phyloP scores from a whole-genome alignment of 1,140 invertebrate species.

The Trichogramma pretiosum region DNA sequence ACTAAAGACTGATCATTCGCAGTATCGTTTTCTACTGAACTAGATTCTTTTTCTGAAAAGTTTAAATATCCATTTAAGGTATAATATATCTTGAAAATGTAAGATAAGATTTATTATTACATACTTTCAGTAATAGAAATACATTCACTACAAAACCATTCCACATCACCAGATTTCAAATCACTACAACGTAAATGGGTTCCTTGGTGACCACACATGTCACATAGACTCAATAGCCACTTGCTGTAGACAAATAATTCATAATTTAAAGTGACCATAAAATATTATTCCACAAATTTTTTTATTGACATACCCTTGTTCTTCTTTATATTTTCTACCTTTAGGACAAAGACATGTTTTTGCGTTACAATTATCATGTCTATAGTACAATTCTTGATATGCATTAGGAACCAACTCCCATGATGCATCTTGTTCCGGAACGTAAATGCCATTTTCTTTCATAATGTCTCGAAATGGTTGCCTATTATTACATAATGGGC shows the following conservation, averaged over 20 bases:
- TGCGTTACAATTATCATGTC: slow-evolving; percentile 52
- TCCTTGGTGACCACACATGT: slow-evolving; percentile 51
- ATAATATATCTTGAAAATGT: too few relatives aligned
- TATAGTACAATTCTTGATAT: slow-evolving; percentile 51
- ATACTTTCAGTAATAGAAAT: slow-evolving; percentile 29
- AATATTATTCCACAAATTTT: slow-evolving; percentile 4
- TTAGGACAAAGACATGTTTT: slow-evolving; percentile 49
- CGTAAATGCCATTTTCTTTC: slow-evolving; percentile 54
- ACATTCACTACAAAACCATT: slow-evolving; percentile 40
- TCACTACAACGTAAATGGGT: slow-evolving; percentile 46
- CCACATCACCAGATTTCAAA: slow-evolving; percentile 32
- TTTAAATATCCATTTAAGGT: too few relatives aligned
- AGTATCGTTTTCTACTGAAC: too few relatives aligned
- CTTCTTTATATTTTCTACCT: slow-evolving; percentile 45
- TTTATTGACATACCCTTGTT: slow-evolving; percentile 40
- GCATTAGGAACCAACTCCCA: slow-evolving; percentile 62
- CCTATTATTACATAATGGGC: slow-evolving; percentile 59
- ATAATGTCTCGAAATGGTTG: slow-evolving; percentile 52
- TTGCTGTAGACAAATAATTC: slow-evolving; percentile 34
- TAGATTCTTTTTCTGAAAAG: slow-evolving; percentile 10
- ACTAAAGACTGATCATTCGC: too few relatives aligned
- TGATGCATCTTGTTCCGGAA: slow-evolving; percentile 59
- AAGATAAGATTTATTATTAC: too few relatives aligned
- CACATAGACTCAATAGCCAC: slow-evolving; percentile 51
- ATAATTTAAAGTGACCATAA: slow-evolving; percentile 4